A percentile compares a stretch with the other conserved stretches of the same genome.
Evolutionary conservation across 64 coral and sea anemone genomes (phyloP).

Genomic region (Pachyseris speciosa): DNA sequence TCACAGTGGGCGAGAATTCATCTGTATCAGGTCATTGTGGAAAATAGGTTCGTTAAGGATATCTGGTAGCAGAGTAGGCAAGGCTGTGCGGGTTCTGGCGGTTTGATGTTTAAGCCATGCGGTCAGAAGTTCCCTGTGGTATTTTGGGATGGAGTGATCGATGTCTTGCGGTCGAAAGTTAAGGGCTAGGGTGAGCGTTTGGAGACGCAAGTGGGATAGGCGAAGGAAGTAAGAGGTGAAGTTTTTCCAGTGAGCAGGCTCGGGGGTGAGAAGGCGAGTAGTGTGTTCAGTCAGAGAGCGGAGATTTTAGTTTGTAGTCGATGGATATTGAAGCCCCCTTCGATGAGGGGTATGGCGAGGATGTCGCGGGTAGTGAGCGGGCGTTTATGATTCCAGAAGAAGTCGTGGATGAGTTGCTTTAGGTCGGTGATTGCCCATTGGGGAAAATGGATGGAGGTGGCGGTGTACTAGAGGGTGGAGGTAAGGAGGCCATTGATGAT

Average conservation of each 20-base stretch:
- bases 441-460: not conserved
- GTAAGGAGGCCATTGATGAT: constrained; percentile 13
- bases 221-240: not conserved
- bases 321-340: constrained; percentile 24
- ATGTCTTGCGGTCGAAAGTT: not conserved
- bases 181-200: not conserved
- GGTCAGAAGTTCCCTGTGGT: not conserved
- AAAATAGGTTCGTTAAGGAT: constrained; percentile 13
- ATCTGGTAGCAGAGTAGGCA: not conserved
- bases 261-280: not conserved
- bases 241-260: constrained; percentile 36
- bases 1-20: not conserved
- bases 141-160: not conserved
- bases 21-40: not conserved
- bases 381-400: not conserved
- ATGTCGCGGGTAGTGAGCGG: not conserved
- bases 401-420: not conserved
- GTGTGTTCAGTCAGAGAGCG: not conserved
- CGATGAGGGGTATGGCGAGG: not conserved
- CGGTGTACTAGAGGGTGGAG: too few species aligned
- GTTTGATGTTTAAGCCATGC: not conserved
- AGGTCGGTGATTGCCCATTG: constrained; percentile 10
- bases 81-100: not conserved
- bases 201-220: not conserved
- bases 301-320: not conserved